A percentile compares a stretch with the other conserved stretches of the same genome.
phyloP scores from a whole-genome alignment of 1,140 invertebrate genomes.

The Coelopa frigida region DNA sequence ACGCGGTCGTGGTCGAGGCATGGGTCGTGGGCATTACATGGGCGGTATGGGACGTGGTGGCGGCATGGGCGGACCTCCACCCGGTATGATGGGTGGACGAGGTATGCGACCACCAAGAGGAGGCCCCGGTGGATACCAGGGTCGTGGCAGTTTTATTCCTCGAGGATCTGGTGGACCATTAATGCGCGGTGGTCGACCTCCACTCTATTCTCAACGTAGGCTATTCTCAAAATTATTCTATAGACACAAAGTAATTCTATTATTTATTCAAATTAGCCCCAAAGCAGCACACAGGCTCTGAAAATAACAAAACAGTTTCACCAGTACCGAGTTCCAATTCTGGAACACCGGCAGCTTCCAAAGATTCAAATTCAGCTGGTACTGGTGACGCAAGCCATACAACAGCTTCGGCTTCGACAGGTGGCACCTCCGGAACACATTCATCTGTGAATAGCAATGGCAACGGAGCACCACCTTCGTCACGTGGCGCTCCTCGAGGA shows the following conservation, averaged over 20 bases:
- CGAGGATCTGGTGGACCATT: constrained; percentile 19
- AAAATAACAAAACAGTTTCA: constrained; percentile 41
- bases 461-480: constrained; percentile 24
- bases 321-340: constrained; percentile 29
- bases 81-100: constrained; percentile 15
- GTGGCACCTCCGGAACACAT: constrained; percentile 17
- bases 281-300: constrained; percentile 41
- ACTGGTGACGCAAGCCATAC: constrained; percentile 1
- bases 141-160: constrained; percentile 35
- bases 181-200: constrained; percentile 38
- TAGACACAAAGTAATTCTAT: not conserved
- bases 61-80: constrained; percentile 9
- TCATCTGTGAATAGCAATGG: constrained; percentile 18
- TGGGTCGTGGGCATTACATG: constrained; percentile 39
- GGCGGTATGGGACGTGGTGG: constrained; percentile 28
- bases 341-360: constrained; percentile 12
- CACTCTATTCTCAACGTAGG: constrained; percentile 38
- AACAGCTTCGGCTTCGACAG: constrained; percentile 6
- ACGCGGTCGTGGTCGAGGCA: constrained; percentile 35
- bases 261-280: constrained; percentile 22
- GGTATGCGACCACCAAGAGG: constrained; percentile 36
- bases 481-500: constrained; percentile 18
- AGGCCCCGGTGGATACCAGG: constrained; percentile 29
- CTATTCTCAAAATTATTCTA: constrained; percentile 5
- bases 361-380: constrained; percentile 4